A percentile compares a stretch with the other conserved stretches of the same genome.
Evolutionary conservation across 2,888 invertebrate genomes (phyloP).

Genomic region (Dynastes grantii): DNA sequence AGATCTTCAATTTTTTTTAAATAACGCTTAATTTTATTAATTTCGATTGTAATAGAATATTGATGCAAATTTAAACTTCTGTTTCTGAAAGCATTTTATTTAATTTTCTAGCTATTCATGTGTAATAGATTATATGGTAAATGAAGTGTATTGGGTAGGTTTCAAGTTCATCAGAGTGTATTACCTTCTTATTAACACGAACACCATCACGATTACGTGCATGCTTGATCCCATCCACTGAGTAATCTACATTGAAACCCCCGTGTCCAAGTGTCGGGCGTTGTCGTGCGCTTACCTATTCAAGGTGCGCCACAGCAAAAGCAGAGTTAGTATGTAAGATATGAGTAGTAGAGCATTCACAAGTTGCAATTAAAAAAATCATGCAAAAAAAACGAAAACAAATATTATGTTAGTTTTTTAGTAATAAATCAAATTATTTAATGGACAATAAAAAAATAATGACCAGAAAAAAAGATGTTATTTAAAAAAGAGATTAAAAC

Average conservation of each 20-base stretch:
- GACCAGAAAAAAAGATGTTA: neutral
- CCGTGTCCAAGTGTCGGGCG: slow-evolving; percentile 70
- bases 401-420: slow-evolving; percentile 52
- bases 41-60: too few relatives aligned
- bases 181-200: slow-evolving; percentile 68
- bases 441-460: neutral
- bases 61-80: too few relatives aligned
- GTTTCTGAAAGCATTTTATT: neutral
- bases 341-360: slow-evolving; percentile 48
- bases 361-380: slow-evolving; percentile 38
- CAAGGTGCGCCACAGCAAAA: slow-evolving; percentile 68
- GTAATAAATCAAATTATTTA: neutral
- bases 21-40: too few relatives aligned
- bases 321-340: slow-evolving; percentile 64
- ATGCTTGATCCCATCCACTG: slow-evolving; percentile 72
- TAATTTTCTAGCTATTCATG: neutral
- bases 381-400: slow-evolving; percentile 30
- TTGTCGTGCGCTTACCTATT: slow-evolving; percentile 70
- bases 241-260: slow-evolving; percentile 71
- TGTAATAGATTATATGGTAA: neutral
- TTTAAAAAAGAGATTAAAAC: neutral
- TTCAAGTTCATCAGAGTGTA: slow-evolving; percentile 18
- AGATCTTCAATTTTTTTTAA: too few relatives aligned
- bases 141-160: slow-evolving; percentile 6
- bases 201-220: slow-evolving; percentile 69